These are phyloP conservation scores for Cataglyphis altisquamis DNA, from an alignment of 2,888 invertebrate genomes.

Conservation along the genomic window DNA sequence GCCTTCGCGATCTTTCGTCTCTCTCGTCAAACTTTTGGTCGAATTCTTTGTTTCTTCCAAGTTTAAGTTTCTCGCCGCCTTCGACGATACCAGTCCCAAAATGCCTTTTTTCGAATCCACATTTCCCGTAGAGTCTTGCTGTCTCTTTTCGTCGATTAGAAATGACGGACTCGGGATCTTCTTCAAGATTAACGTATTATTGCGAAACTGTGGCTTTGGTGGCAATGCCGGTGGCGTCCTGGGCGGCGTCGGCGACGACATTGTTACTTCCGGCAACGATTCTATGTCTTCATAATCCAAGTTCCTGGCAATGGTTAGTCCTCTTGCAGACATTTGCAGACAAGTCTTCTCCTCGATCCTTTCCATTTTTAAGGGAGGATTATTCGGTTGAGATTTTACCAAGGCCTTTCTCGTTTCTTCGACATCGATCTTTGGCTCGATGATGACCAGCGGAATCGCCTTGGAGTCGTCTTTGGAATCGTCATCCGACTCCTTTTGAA, in stretches of 20 bases:
- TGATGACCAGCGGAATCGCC: slow-evolving; percentile 83
- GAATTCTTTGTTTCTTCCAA: slow-evolving; percentile 59
- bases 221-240: slow-evolving; percentile 91
- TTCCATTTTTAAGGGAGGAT: slow-evolving; percentile 79
- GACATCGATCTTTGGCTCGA: slow-evolving; percentile 77
- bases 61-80: slow-evolving; percentile 72
- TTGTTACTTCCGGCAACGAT: slow-evolving; percentile 81
- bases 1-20: slow-evolving; percentile 56
- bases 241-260: slow-evolving; percentile 71
- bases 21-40: slow-evolving; percentile 10
- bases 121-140: slow-evolving; percentile 67
- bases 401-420: slow-evolving; percentile 66
- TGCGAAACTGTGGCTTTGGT: slow-evolving; percentile 89
- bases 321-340: slow-evolving; percentile 82
- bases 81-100: slow-evolving; percentile 68
- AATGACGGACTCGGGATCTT: slow-evolving; percentile 86
- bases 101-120: slow-evolving; percentile 69
- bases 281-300: slow-evolving; percentile 85
- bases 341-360: slow-evolving; percentile 84
- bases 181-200: slow-evolving; percentile 83
- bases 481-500: slow-evolving; percentile 68
- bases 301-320: slow-evolving; percentile 84
- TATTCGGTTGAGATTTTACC: slow-evolving; percentile 64
- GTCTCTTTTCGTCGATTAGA: slow-evolving; percentile 83
- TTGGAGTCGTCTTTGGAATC: slow-evolving; percentile 72